These are phyloP conservation scores for Gryllus bimaculatus DNA, from an alignment of 1,140 invertebrate genomes.

Conservation along the genomic window DNA sequence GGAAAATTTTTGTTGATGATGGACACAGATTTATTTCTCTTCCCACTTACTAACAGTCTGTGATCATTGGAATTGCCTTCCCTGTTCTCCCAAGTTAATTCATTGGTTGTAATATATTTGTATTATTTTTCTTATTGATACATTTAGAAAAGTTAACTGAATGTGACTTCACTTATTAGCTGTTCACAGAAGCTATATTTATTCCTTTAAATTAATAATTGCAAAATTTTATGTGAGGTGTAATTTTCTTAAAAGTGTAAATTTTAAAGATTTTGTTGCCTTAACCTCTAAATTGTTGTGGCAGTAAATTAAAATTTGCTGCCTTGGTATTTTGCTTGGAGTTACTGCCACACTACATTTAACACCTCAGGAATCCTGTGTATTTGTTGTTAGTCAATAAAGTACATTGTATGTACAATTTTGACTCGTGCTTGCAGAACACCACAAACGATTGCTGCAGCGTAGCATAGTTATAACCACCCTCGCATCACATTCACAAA, in stretches of 20 bases:
- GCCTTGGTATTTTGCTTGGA: not conserved
- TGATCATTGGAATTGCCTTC: conserved; percentile 25
- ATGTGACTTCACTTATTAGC: not conserved
- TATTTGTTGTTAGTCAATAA: not conserved
- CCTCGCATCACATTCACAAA: not conserved
- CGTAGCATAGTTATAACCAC: not conserved
- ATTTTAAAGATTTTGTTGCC: conserved; percentile 10
- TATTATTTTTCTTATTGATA: conserved; percentile 14
- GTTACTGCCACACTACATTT: not conserved
- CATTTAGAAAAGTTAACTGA: not conserved
- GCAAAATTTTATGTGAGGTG: not conserved
- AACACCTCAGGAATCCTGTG: not conserved
- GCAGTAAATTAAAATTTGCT: not conserved
- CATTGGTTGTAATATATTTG: conserved; percentile 13
- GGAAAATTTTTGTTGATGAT: conserved; percentile 9
- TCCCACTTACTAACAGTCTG: conserved; percentile 24
- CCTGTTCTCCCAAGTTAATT: conserved; percentile 10
- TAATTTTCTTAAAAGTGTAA: conserved; percentile 6
- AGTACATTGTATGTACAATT: not conserved
- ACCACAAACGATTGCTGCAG: not conserved
- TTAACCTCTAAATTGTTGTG: not conserved
- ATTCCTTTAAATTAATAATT: not conserved
- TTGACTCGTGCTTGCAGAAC: not conserved
- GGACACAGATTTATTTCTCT: conserved; percentile 8
- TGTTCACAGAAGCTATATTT: not conserved